Base-by-base conservation (phyloP, 2,797 vertebrate species). In the Gephyroberyx darwinii region DNA sequence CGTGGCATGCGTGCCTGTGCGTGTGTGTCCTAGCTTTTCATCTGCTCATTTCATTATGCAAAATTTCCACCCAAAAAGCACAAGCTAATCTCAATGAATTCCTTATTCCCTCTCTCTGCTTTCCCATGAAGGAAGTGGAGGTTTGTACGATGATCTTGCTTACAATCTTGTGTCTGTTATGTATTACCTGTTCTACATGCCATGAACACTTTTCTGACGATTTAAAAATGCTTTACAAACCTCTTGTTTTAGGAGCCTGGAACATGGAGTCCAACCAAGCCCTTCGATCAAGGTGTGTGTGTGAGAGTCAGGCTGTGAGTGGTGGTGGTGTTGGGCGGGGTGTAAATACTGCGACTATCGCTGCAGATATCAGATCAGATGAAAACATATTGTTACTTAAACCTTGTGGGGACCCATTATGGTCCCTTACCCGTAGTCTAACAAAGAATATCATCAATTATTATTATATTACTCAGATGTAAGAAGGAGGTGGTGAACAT, bases 41-140 rank as follows among this genome's bases (percentile, higher is more conserved):
- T 69, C 51, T 41, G 2, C 69, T 17, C 57, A 16, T 55, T 63
- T 75, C 9, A 53, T 55, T 6, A 19, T 71, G 16, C 20, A 58
- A 50, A 59, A 14, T 54, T 63, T 69, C 6, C 17, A 3, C 8
- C 47, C 14, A 47, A 22, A 66, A 59, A 86, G 74, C 30, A 45
- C 58, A 80, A 30, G 1, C 19, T 71, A 71, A 86, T 69, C n/a
- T 56, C 71, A 77, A 78, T 74, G n/a, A 84, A 83, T 76, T 71
- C 50, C 17, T 77, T 65, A 35, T 83, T 87, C 64, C 86, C 62
- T 91, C 90, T 92, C 77, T 89, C 73, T 92, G 92, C 95, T 94
- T 93, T 94, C 94, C 92, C 75, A 88, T 90, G 65, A 93, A 98
- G 97, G 97, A 98, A 93, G 96, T 98, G 65, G 97, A 98, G 96